Base-by-base conservation (phyloP, 2,797 vertebrate genomes). In the Chanos chanos region DNA sequence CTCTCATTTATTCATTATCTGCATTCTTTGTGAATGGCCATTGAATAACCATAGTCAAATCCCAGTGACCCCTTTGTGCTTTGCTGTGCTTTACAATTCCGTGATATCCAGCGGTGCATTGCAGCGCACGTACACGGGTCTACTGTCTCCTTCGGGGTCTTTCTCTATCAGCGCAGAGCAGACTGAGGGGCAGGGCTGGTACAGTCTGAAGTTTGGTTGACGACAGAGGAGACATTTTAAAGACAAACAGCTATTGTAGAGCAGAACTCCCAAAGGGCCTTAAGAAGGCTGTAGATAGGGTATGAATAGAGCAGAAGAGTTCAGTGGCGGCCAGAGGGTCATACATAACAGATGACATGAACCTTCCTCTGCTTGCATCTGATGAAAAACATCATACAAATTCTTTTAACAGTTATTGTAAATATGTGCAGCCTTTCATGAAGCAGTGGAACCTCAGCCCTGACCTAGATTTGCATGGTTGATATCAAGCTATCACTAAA, bases 241-340 rank as follows among this genome's bases (percentile, higher is more conserved):
- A 48, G 31, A 25, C 16, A 56, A 57, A 47, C 41, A 13, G 1
- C 16, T 21, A 53, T 43, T 62, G 51, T 49, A 49, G 12, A 7
- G 6, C 16, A 25, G 43, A 49, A 12, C 4, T 22, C 9, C 49
- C 4, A n/a, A 10, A 40, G 53, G 34, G 36, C 28, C 36, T 39
- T 12, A 25, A 13, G 18, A 55, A 55, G 50, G 40, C 27, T 15
- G 27, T 28, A 9, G 40, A 43, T 45, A 41, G 22, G 3, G 3
- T 28, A 56, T 40, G 13, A 18, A 56, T 43, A 16, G 25, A 43
- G 1, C 7, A 9, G 13, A 5, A 6, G 25, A 13, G 22, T 41
- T 41, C 16, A 21, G 39, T 41, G 39, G 9, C 18, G 7, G 19
- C 18, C 9, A 18, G 37, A 18, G 37, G 10, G n/a, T n/a, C n/a